Evolutionary conservation across 2,797 vertebrate species (phyloP).

Genomic region (Pseudochirops cupreus): DNA sequence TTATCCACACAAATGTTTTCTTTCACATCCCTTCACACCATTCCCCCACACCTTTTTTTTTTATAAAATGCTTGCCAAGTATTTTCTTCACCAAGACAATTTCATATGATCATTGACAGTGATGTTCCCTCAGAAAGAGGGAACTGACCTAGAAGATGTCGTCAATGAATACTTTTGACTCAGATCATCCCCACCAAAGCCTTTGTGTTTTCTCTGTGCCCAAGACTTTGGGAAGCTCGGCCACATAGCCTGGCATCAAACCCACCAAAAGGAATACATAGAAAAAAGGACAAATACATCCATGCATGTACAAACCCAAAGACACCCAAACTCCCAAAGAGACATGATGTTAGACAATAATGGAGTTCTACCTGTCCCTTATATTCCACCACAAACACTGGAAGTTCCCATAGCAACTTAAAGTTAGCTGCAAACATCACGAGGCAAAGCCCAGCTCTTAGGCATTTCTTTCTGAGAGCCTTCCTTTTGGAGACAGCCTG

Average conservation of each 20-base stretch:
- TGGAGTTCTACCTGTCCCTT: not conserved
- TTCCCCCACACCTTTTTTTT: not conserved
- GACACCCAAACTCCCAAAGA: not conserved
- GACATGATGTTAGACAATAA: not conserved
- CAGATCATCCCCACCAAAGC: not conserved
- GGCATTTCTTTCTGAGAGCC: not conserved
- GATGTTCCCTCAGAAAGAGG: not conserved
- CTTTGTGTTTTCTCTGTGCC: not conserved
- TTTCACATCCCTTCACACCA: slow-evolving; percentile 36
- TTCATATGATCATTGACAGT: not conserved
- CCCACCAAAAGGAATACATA: not conserved
- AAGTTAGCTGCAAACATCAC: not conserved
- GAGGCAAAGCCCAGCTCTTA: not conserved
- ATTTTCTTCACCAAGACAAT: not conserved
- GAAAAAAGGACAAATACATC: too few species aligned
- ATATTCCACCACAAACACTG: not conserved
- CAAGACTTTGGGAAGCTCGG: not conserved
- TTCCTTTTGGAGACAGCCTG: not conserved
- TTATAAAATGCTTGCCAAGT: not conserved
- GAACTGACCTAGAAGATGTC: not conserved
- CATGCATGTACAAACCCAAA: not conserved
- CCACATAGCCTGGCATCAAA: not conserved
- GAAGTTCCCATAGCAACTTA: not conserved
- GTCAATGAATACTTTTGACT: not conserved
- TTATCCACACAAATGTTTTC: slow-evolving; percentile 40